Conservation (phyloP, 2,113 vertebrate species). For the Istiophorus platypterus region DNA sequence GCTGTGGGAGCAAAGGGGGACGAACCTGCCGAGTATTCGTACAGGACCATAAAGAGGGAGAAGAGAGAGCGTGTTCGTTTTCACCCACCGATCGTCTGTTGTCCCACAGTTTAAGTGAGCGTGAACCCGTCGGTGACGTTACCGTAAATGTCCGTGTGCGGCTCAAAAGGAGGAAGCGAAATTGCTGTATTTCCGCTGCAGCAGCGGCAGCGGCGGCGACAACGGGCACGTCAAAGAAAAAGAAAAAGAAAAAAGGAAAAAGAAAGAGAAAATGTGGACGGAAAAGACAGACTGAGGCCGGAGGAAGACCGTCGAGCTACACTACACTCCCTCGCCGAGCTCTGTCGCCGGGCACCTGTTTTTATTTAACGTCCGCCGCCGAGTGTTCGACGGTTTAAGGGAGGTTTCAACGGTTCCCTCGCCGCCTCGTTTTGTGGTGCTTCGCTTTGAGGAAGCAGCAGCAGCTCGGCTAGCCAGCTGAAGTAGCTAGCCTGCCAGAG, state of each 20-base stretch:
- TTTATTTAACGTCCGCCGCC: not conserved
- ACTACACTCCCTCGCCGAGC: fast-evolving
- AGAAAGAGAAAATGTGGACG: conserved; percentile 77
- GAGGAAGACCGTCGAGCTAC: not conserved
- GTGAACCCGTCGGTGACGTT: not conserved
- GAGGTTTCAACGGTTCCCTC: conserved; percentile 56
- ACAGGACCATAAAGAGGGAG: too few relatives aligned
- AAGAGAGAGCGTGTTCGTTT: too few relatives aligned
- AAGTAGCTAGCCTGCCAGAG: conserved; percentile 53
- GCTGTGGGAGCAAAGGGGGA: not conserved
- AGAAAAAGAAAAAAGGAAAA: conserved; percentile 73
- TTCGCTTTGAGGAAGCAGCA: conserved; percentile 63
- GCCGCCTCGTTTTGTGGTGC: conserved; percentile 18
- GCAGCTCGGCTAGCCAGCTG: conserved; percentile 50
- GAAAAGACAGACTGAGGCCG: conserved; percentile 54
- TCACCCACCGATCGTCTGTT: too few relatives aligned
- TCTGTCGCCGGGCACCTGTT: not conserved
- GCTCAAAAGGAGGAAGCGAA: conserved; percentile 61
- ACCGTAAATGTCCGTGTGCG: conserved; percentile 49
- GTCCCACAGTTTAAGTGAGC: not conserved
- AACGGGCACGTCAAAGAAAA: conserved; percentile 58
- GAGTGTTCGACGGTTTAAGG: conserved; percentile 13
- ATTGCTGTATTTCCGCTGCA: conserved; percentile 79
- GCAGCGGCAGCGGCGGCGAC: conserved; percentile 67
- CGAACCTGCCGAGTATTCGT: too few relatives aligned